phyloP scores from a whole-genome alignment of 2,113 vertebrate genomes.

The Sisor rabdophorus region DNA sequence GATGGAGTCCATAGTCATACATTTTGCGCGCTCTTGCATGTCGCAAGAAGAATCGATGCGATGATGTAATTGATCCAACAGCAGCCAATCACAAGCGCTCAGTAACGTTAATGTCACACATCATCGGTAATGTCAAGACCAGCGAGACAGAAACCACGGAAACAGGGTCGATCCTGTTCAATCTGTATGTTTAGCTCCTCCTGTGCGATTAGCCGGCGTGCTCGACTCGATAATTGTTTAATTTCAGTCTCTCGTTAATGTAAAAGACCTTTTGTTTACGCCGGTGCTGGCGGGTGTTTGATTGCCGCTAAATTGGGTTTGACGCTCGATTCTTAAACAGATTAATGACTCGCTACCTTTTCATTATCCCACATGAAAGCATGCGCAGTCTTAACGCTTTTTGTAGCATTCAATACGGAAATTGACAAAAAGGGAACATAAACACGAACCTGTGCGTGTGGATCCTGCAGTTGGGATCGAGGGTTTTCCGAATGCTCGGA shows the following conservation, averaged over 20 bases:
- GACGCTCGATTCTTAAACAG: constrained; percentile 24
- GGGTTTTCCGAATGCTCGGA: too few relatives aligned
- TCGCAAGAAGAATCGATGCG: background rate
- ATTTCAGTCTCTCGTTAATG: constrained; percentile 32
- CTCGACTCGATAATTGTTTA: constrained; percentile 26
- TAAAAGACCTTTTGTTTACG: constrained; percentile 33
- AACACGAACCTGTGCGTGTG: background rate
- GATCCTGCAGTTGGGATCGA: too few relatives aligned
- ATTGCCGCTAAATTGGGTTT: constrained; percentile 36
- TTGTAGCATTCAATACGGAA: too few relatives aligned
- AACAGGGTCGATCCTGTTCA: background rate
- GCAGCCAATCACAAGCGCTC: background rate
- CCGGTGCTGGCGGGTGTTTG: constrained; percentile 18
- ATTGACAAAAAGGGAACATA: too few relatives aligned
- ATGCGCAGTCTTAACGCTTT: background rate
- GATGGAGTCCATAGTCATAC: too few relatives aligned
- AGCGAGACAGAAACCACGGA: background rate
- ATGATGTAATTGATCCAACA: background rate
- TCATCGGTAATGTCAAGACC: background rate
- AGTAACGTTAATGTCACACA: background rate
- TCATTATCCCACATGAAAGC: constrained; percentile 21
- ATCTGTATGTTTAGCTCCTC: background rate
- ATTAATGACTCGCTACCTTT: constrained; percentile 32
- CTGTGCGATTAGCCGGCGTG: background rate
- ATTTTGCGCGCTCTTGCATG: too few relatives aligned